Evolutionary conservation across 2,797 vertebrate species (phyloP), one percentile per base, ranked within the genome.

Genomic region (Todus mexicanus): DNA sequence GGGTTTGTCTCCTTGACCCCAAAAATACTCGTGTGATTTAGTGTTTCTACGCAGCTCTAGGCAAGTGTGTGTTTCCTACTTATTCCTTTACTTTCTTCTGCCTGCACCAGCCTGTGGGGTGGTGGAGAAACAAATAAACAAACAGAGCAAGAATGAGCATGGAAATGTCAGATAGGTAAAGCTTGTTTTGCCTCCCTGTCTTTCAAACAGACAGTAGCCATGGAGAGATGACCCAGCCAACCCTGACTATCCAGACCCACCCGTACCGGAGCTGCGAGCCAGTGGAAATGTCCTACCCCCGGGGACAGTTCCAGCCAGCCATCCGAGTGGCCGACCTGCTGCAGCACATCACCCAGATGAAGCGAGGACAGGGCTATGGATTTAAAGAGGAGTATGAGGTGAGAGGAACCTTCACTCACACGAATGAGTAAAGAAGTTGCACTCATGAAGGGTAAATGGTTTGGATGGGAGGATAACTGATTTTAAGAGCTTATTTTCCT

Each of bases 261-360:
- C 98, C 99, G 7, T 99, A 99, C 63, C 98, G 98, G 86, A 98
- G 98, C 91, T 99, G 99, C 6, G 99, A 99, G 97, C 99, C 99
- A 0, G 98, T 99, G 97, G 99, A 99, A 96, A 98, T 99, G 97
- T 99, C 99, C 96, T 99, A 99, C 94, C 98, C 99, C 74, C 97
- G 99, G 3, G 99, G 99, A 8, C 99, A 99, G 98, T 98, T 99
- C 92, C 99, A 99, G 96, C 99, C 99, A 0, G 99, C 99, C 77
- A 99, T 99, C 91, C 98, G 99, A 11, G 99, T 99, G 35, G 99
- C 99, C 0, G 99, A 99, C 96, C 98, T 99, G 78, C 98, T 99
- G 35, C 99, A 99, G 83, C 99, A 99, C 98, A 99, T 99, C 98
- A 99, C 99, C 33, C 99, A 99, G 98, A 99, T 99, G 99, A 99